A percentile compares a stretch with the other conserved stretches of the same genome.
phyloP scores from a whole-genome alignment of 2,888 invertebrate genomes.

The Thelaira solivaga region DNA sequence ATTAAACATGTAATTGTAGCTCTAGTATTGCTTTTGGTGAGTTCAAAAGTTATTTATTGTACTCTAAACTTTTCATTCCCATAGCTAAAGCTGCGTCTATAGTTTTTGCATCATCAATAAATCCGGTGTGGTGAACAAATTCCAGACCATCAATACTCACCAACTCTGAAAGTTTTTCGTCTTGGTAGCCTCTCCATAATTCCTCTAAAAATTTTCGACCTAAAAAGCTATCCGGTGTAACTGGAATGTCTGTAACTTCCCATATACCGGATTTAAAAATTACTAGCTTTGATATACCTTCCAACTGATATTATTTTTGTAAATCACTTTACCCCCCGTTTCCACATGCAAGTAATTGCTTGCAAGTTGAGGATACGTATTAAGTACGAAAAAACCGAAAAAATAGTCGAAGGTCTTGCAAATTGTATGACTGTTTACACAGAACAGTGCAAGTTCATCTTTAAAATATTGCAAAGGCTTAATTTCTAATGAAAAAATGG shows the following conservation, averaged over 20 bases:
- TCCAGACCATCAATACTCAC: slow-evolving; percentile 85
- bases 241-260: slow-evolving; percentile 92
- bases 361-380: too few species aligned
- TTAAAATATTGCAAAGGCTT: too few species aligned
- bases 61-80: slow-evolving; percentile 83
- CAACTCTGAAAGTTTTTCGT: slow-evolving; percentile 83
- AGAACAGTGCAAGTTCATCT: too few species aligned
- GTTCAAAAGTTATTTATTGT: slow-evolving; percentile 43
- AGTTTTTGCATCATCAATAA: slow-evolving; percentile 92
- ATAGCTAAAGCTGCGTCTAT: slow-evolving; percentile 86
- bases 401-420: too few species aligned
- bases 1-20: too few species aligned
- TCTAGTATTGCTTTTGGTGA: too few species aligned
- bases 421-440: too few species aligned
- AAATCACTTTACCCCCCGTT: slow-evolving; percentile 88
- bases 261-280: slow-evolving; percentile 84
- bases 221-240: too few species aligned
- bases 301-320: slow-evolving; percentile 84
- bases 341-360: too few species aligned
- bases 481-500: too few species aligned
- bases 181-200: slow-evolving; percentile 88
- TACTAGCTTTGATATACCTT: slow-evolving; percentile 83
- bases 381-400: too few species aligned
- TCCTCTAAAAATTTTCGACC: too few species aligned
- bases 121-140: slow-evolving; percentile 94